Percentiles rank a stretch among this genome's conserved stretches.
phyloP scores from a whole-genome alignment of 2,888 invertebrate species.

The Syrphus vitripennis region DNA sequence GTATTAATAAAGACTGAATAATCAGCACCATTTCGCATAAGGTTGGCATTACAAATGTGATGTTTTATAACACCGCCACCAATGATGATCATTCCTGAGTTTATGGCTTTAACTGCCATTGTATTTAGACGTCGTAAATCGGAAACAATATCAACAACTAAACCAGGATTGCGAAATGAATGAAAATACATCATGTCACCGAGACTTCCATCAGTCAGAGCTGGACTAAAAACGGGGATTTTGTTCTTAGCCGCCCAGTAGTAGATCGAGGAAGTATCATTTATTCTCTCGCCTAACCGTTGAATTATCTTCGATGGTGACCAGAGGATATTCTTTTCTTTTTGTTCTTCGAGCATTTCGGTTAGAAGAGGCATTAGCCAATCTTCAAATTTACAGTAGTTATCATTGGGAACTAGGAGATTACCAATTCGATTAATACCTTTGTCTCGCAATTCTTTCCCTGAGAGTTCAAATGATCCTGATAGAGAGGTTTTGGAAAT shows the following conservation, averaged over 20 bases:
- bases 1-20: conserved; percentile 98
- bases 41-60: conserved; percentile 99
- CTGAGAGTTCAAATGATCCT: conserved; percentile 90
- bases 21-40: conserved; percentile 99
- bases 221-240: conserved; percentile 98
- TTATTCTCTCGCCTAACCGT: conserved; percentile 93
- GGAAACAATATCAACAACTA: conserved; percentile 95
- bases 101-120: conserved; percentile 95
- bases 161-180: conserved; percentile 94
- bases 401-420: conserved; percentile 97
- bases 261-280: conserved; percentile 94
- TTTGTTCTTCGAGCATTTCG: conserved; percentile 94
- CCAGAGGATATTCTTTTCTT: conserved; percentile 89
- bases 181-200: conserved; percentile 99
- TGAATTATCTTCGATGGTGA: conserved; percentile 93
- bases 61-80: conserved; percentile 99
- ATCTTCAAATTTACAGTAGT: conserved; percentile 98
- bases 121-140: conserved; percentile 95
- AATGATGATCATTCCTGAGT: conserved; percentile 97
- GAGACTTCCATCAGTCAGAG: conserved; percentile 97
- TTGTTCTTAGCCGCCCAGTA: conserved; percentile 98
- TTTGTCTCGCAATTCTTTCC: conserved; percentile 89
- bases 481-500: neutral
- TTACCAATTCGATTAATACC: conserved; percentile 94
- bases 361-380: conserved; percentile 97